Percentiles rank a stretch among this genome's conserved stretches.
phyloP scores from a whole-genome alignment of 2,888 invertebrate genomes.

The Eupithecia pulchellata region DNA sequence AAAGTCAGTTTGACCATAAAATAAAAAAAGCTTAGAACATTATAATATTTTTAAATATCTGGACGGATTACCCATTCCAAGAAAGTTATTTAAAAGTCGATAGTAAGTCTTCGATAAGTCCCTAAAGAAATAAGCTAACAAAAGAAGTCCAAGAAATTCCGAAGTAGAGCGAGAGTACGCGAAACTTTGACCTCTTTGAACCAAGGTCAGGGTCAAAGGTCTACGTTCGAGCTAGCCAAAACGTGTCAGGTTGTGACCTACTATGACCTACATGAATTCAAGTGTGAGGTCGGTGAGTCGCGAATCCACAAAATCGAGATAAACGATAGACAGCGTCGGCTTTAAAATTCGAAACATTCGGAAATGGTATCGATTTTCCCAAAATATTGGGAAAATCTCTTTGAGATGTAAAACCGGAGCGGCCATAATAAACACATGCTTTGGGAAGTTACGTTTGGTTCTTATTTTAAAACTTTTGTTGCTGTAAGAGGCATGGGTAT shows the following conservation, averaged over 20 bases:
- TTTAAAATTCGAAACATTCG: not conserved
- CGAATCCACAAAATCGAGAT: conserved; percentile 2
- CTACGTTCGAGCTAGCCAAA: conserved; percentile 71
- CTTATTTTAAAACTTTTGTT: not conserved
- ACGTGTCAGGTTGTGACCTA: conserved; percentile 56
- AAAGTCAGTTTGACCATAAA: no score
- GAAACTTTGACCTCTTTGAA: conserved; percentile 64
- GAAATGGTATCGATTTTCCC: not conserved
- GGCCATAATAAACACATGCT: not conserved
- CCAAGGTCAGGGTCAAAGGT: conserved; percentile 70
- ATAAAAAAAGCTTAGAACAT: no score
- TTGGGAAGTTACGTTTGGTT: not conserved
- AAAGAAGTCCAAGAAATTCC: conserved; percentile 19
- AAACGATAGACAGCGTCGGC: not conserved
- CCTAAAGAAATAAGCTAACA: not conserved
- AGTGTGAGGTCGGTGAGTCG: conserved; percentile 60
- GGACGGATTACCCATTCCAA: not conserved
- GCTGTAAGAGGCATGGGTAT: not conserved
- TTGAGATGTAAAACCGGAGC: not conserved
- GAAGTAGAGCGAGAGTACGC: conserved; percentile 28
- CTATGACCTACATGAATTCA: conserved; percentile 68
- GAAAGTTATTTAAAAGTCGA: not conserved
- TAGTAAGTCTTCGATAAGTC: not conserved
- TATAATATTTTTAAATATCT: no score
- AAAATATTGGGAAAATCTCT: not conserved